Conservation (phyloP, 64 coral and sea anemone genomes). For the Montipora sp. region DNA sequence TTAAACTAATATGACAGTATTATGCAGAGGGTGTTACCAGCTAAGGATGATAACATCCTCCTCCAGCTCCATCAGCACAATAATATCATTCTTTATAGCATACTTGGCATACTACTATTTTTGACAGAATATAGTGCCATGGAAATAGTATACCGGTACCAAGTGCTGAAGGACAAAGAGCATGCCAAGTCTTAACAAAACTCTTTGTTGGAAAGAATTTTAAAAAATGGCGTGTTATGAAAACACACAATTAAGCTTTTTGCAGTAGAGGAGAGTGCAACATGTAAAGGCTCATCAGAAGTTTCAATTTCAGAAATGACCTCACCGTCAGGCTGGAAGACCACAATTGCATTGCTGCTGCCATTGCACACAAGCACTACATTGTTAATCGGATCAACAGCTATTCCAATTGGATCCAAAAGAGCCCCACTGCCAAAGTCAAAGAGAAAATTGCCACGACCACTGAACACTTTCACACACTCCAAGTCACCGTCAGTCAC, state of each 20-base stretch:
- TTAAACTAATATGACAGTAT: too few relatives aligned
- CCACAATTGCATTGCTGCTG: slow-evolving; percentile 33
- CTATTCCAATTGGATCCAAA: slow-evolving; percentile 38
- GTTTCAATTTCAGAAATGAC: slow-evolving; percentile 38
- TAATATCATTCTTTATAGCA: too few relatives aligned
- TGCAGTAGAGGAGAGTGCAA: slow-evolving; percentile 17
- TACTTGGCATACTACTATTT: too few relatives aligned
- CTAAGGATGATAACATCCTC: too few relatives aligned
- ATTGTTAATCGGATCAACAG: slow-evolving; percentile 35
- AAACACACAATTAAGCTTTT: slow-evolving; percentile 31
- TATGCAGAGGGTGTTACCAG: too few relatives aligned
- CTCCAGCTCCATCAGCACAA: too few relatives aligned
- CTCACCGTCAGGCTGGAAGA: slow-evolving; percentile 30
- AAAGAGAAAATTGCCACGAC: slow-evolving; percentile 32
- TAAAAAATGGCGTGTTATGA: slow-evolving; percentile 21
- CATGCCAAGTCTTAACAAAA: background rate
- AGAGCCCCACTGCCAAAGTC: slow-evolving; percentile 34
- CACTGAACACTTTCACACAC: slow-evolving; percentile 25
- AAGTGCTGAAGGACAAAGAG: background rate
- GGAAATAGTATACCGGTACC: too few relatives aligned
- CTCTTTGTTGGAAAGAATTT: slow-evolving; percentile 18
- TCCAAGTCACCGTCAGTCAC: slow-evolving; percentile 48
- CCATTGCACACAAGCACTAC: slow-evolving; percentile 14
- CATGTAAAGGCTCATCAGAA: slow-evolving; percentile 36
- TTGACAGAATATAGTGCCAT: too few relatives aligned